phyloP scores from a whole-genome alignment of 2,113 vertebrate genomes.

The Morone saxatilis region DNA sequence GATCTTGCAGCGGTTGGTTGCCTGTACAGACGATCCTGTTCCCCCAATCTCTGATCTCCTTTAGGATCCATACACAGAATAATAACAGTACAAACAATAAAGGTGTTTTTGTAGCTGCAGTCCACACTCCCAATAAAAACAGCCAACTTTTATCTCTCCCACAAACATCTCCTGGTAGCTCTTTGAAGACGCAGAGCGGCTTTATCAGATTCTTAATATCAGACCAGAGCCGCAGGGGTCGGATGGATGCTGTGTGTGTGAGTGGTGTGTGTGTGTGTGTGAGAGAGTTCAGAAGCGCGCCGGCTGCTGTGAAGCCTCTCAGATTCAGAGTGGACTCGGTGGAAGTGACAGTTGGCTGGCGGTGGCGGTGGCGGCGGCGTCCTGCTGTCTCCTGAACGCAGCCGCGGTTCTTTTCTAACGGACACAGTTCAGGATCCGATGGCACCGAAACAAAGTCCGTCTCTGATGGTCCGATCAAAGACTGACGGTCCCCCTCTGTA shows the following conservation, averaged over 20 bases:
- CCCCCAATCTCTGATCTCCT: too few relatives aligned
- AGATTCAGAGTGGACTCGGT: not conserved
- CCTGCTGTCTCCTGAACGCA: not conserved
- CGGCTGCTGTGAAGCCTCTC: not conserved
- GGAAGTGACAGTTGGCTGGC: not conserved
- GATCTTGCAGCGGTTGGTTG: too few relatives aligned
- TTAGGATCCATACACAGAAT: too few relatives aligned
- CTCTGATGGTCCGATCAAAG: not conserved
- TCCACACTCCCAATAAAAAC: too few relatives aligned
- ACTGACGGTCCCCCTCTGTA: not conserved
- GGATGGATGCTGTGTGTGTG: not conserved
- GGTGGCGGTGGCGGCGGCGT: not conserved
- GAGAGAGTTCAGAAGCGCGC: not conserved
- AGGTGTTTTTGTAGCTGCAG: not conserved
- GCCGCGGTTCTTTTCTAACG: not conserved
- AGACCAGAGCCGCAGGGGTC: not conserved
- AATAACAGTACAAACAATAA: not conserved
- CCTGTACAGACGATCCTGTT: too few relatives aligned
- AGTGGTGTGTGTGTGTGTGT: not conserved
- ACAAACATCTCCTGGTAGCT: not conserved
- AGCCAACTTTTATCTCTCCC: not conserved
- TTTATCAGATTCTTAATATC: slow-evolving; percentile 8
- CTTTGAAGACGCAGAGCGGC: slow-evolving; percentile 12
- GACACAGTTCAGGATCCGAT: not conserved
- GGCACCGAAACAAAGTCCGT: not conserved